Base-by-base conservation (phyloP, 2,888 invertebrate genomes). In the Aspidiotus destructor region DNA sequence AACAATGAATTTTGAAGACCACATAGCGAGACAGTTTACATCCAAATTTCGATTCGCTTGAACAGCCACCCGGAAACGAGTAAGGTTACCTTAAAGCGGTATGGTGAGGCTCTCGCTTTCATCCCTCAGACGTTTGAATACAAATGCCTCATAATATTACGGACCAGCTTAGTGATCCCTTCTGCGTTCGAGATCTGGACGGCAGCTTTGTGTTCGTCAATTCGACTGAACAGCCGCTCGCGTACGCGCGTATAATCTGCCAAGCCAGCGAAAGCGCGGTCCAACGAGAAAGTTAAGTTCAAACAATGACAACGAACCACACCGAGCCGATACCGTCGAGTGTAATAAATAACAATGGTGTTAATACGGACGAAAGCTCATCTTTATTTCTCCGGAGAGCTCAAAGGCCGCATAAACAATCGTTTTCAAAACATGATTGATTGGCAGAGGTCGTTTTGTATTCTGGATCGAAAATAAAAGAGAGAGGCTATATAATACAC, bases 361-460 rank as follows among this genome's bases (percentile, higher is more conserved):
- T 53, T 63, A 53, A 53, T 53, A 53, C 48, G 48, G n/a, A 11
- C 48, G 53, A 63, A 63, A 63, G 53, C 53, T 63, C 63, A 63
- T 63, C 63, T 63, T 28, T 63, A 63, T 63, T 63, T 63, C 63
- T 63, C 63, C 53, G 63, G 63, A 63, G 63, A 63, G 63, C 63
- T 48, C 63, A 53, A 53, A 63, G 53, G 63, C 53, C 53, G 52
- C 63, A 53, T 63, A 54, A 63, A 63, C 63, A 63, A 63, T 57
- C 65, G 65, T 48, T 65, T 65, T 28, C 58, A 65, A 65, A 65
- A 65, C 58, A 65, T 65, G 65, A 65, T 65, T 65, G 65, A 65
- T 65, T 65, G 55, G 65, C 44, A 57, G 65, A 44, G 57, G 58
- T 42, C 41, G 58, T 58, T 58, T 65, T 65, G 65, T 65, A 65